phyloP scores from a whole-genome alignment of 1,140 invertebrate species.

The Bicyclus anynana region DNA sequence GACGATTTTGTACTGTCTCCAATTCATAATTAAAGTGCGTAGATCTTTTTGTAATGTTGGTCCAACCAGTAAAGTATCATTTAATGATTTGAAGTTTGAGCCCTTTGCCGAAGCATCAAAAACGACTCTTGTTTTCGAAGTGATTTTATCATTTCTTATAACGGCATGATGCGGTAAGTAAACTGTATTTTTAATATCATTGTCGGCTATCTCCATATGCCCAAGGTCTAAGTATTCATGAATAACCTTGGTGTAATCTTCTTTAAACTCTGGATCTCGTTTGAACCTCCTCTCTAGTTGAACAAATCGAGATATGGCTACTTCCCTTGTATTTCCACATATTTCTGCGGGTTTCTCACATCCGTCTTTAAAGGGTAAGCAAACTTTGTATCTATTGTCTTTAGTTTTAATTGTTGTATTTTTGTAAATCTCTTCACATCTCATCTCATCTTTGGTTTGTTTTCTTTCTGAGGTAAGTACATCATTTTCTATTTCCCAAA shows the following conservation, averaged over 20 bases:
- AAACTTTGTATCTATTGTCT: constrained; percentile 20
- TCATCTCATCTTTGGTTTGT: background rate
- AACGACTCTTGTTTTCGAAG: constrained; percentile 24
- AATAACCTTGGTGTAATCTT: constrained; percentile 23
- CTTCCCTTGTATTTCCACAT: constrained; percentile 14
- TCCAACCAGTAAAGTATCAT: constrained; percentile 48
- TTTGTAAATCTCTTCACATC: constrained; percentile 4
- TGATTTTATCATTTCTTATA: constrained; percentile 23
- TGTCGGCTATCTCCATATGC: constrained; percentile 20
- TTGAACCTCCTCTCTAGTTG: constrained; percentile 24
- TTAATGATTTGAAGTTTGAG: constrained; percentile 32
- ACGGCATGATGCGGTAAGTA: constrained; percentile 32
- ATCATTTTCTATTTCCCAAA: constrained; percentile 13
- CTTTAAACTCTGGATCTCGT: constrained; percentile 15
- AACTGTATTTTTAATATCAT: background rate
- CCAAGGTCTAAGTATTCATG: constrained; percentile 29
- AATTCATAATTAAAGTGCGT: constrained; percentile 45
- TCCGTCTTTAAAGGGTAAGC: constrained; percentile 19
- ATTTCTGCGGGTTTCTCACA: constrained; percentile 7
- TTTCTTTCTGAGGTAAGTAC: background rate
- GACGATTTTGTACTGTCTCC: constrained; percentile 42
- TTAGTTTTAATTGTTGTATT: constrained; percentile 1
- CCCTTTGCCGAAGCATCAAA: constrained; percentile 25
- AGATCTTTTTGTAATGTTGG: constrained; percentile 62
- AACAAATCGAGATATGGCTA: constrained; percentile 21